These are phyloP conservation scores for Distichodus sexfasciatus DNA, from an alignment of 2,797 vertebrate species.

Conservation along the genomic window DNA sequence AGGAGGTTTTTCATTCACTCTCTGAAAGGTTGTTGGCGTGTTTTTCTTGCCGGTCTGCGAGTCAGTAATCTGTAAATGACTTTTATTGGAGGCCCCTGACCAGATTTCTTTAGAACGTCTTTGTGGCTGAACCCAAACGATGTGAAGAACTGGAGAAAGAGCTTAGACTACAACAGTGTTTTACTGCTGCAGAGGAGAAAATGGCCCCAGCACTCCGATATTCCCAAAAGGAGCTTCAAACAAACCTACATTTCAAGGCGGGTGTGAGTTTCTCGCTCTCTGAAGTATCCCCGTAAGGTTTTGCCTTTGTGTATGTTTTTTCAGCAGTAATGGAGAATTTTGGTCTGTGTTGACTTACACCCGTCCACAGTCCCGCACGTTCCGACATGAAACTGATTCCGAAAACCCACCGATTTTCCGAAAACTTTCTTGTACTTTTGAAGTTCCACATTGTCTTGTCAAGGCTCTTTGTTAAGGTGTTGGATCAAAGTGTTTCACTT, in stretches of 20 bases:
- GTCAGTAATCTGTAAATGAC: conserved; percentile 4
- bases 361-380: neutral
- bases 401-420: too few species aligned
- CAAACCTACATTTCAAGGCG: conserved; percentile 63
- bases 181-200: conserved; percentile 72
- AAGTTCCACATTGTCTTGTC: neutral
- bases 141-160: conserved; percentile 66
- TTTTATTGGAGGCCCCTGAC: neutral
- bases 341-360: neutral
- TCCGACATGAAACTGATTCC: neutral
- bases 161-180: conserved; percentile 72
- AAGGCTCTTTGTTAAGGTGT: neutral
- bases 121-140: conserved; percentile 20
- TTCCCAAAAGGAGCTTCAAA: conserved; percentile 77
- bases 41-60: conserved; percentile 4
- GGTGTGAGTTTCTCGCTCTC: conserved; percentile 70
- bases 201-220: conserved; percentile 73
- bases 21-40: conserved; percentile 1
- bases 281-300: conserved; percentile 72
- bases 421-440: conserved; percentile 1
- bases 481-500: neutral
- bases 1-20: conserved; percentile 12
- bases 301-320: conserved; percentile 43
- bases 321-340: neutral
- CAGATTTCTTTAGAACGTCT: conserved; percentile 56